A percentile compares a stretch with the other conserved stretches of the same genome.
phyloP scores from a whole-genome alignment of 2,113 vertebrate species.

The Chloebia gouldiae region DNA sequence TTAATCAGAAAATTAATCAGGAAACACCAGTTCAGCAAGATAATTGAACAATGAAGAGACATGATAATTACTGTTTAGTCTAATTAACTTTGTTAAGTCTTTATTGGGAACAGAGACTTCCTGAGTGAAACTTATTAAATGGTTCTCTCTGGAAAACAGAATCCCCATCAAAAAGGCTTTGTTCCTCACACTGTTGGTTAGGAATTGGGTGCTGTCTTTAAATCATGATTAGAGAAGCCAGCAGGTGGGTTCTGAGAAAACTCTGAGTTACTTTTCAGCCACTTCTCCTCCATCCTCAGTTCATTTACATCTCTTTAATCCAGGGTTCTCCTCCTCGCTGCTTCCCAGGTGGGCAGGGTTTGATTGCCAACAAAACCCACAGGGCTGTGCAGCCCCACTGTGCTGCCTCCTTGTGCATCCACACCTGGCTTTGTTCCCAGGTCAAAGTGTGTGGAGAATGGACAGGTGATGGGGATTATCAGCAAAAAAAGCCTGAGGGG shows the following conservation, averaged over 20 bases:
- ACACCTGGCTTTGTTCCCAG: neutral
- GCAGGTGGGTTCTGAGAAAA: neutral
- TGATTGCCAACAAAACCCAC: neutral
- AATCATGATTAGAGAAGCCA: neutral
- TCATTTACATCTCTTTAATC: neutral
- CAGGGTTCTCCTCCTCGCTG: neutral
- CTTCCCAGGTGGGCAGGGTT: neutral
- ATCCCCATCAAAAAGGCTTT: constrained; percentile 36
- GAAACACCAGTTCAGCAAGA: constrained; percentile 79
- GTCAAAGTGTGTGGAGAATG: neutral
- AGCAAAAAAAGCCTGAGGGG: neutral
- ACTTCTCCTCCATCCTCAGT: neutral
- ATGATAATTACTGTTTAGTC: constrained; percentile 81
- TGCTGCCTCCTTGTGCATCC: neutral
- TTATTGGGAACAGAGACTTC: constrained; percentile 80
- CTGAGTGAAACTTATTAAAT: constrained; percentile 77
- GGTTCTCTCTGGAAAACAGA: constrained; percentile 67
- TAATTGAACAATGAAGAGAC: constrained; percentile 83
- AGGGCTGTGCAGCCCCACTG: rapidly evolving
- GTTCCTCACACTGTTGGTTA: neutral
- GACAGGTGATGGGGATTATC: neutral
- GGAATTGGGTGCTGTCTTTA: neutral
- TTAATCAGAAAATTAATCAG: constrained; percentile 84
- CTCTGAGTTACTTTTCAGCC: neutral
- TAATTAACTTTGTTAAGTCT: constrained; percentile 83